A percentile compares a stretch with the other conserved stretches of the same genome.
phyloP scores from a whole-genome alignment of 2,888 invertebrate species.

The Tetragnatha montana region DNA sequence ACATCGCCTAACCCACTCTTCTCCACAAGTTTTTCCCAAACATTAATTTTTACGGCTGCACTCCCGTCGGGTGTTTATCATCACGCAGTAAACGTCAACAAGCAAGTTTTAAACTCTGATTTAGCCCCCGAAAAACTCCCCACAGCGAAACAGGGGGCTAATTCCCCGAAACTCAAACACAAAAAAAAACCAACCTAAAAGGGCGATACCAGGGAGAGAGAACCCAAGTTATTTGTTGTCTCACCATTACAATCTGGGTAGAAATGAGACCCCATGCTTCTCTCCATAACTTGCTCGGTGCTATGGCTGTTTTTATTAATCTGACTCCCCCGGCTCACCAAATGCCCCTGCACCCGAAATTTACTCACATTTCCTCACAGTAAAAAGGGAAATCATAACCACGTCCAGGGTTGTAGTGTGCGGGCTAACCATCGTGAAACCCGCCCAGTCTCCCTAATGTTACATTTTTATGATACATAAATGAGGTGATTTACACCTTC shows the following conservation, averaged over 20 bases:
- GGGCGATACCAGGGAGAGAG: constrained; percentile 15
- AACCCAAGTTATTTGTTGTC: constrained; percentile 30
- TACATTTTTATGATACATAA: constrained; percentile 59
- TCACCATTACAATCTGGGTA: constrained; percentile 33
- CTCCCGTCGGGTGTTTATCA: neutral
- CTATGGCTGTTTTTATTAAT: constrained; percentile 50
- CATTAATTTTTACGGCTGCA: neutral
- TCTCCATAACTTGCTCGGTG: constrained; percentile 42
- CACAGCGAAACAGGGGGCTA: constrained; percentile 1
- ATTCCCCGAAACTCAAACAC: constrained; percentile 14
- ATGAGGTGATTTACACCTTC: constrained; percentile 55
- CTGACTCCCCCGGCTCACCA: constrained; percentile 36
- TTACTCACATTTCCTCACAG: constrained; percentile 50
- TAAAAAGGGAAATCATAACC: constrained; percentile 60
- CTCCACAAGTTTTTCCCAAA: neutral
- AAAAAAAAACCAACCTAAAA: constrained; percentile 30
- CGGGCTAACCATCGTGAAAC: constrained; percentile 42
- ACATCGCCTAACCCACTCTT: too few species aligned
- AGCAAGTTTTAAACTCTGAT: neutral
- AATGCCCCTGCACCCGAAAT: constrained; percentile 40
- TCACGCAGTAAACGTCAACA: neutral
- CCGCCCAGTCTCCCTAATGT: constrained; percentile 40
- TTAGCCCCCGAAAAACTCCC: constrained; percentile 8
- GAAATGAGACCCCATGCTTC: constrained; percentile 45
- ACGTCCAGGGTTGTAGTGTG: constrained; percentile 40